Evolutionary conservation across 2,113 vertebrate genomes (phyloP).

Genomic region (Lepisosteus osseus): DNA sequence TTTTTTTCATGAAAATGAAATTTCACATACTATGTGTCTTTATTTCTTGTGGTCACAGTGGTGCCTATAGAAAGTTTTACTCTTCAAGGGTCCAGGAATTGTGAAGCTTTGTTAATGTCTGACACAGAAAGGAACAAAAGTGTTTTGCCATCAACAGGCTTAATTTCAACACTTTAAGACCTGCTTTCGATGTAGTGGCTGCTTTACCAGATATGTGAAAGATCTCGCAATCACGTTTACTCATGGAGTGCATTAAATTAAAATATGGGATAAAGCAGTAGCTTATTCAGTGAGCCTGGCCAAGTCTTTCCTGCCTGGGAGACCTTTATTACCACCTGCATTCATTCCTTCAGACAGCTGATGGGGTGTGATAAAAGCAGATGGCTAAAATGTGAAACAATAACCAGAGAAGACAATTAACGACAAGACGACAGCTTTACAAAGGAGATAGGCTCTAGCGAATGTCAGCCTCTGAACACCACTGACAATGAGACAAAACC

Average conservation of each 20-base stretch:
- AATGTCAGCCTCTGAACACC: conserved; percentile 41
- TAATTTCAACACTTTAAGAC: conserved; percentile 9
- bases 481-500: conserved; percentile 54
- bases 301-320: conserved; percentile 30
- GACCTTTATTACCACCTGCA: conserved; percentile 45
- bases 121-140: too few species aligned
- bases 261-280: conserved; percentile 33
- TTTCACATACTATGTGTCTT: too few species aligned
- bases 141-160: conserved; percentile 8
- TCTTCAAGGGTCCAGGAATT: too few species aligned
- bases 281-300: conserved; percentile 39
- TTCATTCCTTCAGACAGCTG: conserved; percentile 42
- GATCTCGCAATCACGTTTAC: conserved; percentile 41
- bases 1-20: too few species aligned
- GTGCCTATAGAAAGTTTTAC: too few species aligned
- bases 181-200: conserved; percentile 7
- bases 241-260: conserved; percentile 45
- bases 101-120: too few species aligned
- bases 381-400: conserved; percentile 48
- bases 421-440: conserved; percentile 46
- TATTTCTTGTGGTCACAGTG: too few species aligned
- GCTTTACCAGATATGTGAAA: not conserved
- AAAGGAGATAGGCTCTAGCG: conserved; percentile 42
- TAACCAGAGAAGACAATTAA: conserved; percentile 48
- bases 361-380: conserved; percentile 54